Evolutionary conservation across 2,888 invertebrate species (phyloP).

Genomic region (Torymus texanus): DNA sequence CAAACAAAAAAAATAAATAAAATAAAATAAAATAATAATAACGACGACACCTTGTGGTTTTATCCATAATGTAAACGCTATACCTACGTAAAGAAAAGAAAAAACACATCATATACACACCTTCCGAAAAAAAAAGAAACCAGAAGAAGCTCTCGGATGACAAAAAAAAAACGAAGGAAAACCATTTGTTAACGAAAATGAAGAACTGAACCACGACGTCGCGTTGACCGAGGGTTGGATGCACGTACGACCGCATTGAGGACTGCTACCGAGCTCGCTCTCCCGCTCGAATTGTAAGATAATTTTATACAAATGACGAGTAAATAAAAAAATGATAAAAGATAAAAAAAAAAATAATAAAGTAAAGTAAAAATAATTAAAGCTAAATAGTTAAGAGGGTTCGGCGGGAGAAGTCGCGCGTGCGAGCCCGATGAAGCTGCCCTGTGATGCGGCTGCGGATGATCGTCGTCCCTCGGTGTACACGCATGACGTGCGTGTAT

Average conservation of each 20-base stretch:
- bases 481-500: too few relatives aligned
- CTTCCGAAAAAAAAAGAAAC: conserved; percentile 6
- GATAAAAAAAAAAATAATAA: conserved; percentile 29
- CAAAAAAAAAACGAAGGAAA: conserved; percentile 1
- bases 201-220: neutral
- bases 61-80: conserved; percentile 52
- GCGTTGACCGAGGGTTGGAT: conserved; percentile 27
- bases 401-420: conserved; percentile 1
- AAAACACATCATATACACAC: neutral
- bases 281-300: conserved; percentile 48
- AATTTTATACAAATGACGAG: conserved; percentile 56
- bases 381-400: conserved; percentile 50
- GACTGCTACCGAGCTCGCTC: conserved; percentile 18
- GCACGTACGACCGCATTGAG: neutral
- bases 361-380: conserved; percentile 38
- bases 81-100: conserved; percentile 29
- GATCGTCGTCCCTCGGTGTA: too few relatives aligned
- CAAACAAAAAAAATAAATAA: neutral
- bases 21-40: conserved; percentile 12
- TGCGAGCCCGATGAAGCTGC: neutral
- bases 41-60: conserved; percentile 45
- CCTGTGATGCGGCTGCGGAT: neutral
- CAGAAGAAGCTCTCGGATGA: conserved; percentile 1
- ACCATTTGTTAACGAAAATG: conserved; percentile 31
- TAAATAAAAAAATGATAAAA: conserved; percentile 16